Conservation (phyloP, 2,888 invertebrate species). For the Agrochola macilenta region DNA sequence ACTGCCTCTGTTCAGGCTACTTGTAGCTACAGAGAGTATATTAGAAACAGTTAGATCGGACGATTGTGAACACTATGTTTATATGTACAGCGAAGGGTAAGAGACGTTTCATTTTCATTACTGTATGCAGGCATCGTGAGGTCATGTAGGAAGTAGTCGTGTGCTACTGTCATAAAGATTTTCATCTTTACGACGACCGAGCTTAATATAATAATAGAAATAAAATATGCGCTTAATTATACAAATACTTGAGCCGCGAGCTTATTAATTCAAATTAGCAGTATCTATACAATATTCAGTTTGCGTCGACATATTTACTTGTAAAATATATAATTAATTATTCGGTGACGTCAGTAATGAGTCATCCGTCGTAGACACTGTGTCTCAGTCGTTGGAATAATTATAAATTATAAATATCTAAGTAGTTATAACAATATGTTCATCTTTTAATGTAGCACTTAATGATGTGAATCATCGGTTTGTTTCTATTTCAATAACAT, state of each 20-base stretch:
- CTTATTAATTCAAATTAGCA: conserved; percentile 56
- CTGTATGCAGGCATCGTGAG: conserved; percentile 36
- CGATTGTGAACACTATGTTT: neutral
- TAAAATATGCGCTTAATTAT: conserved; percentile 49
- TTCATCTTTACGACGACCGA: conserved; percentile 51
- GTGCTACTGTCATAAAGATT: conserved; percentile 58
- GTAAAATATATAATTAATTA: conserved; percentile 46
- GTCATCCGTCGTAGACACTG: conserved; percentile 62
- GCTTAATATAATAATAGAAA: conserved; percentile 43
- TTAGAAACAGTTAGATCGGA: conserved; percentile 30
- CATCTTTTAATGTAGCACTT: conserved; percentile 19
- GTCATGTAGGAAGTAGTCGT: conserved; percentile 51
- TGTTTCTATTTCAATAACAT: conserved; percentile 47
- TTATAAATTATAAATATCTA: conserved; percentile 39
- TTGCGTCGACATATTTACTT: conserved; percentile 30
- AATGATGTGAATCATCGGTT: conserved; percentile 47
- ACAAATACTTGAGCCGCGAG: conserved; percentile 34
- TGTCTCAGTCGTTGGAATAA: conserved; percentile 61
- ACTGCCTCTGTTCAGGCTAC: conserved; percentile 22
- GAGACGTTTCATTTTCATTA: conserved; percentile 44
- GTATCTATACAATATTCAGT: conserved; percentile 37
- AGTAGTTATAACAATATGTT: conserved; percentile 28
- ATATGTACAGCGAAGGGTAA: conserved; percentile 13
- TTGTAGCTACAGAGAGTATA: conserved; percentile 3
- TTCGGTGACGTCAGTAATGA: conserved; percentile 64